Evolutionary conservation across 2,113 vertebrate species (phyloP), one percentile per base, ranked within the genome.

Genomic region (Morone chrysops): DNA sequence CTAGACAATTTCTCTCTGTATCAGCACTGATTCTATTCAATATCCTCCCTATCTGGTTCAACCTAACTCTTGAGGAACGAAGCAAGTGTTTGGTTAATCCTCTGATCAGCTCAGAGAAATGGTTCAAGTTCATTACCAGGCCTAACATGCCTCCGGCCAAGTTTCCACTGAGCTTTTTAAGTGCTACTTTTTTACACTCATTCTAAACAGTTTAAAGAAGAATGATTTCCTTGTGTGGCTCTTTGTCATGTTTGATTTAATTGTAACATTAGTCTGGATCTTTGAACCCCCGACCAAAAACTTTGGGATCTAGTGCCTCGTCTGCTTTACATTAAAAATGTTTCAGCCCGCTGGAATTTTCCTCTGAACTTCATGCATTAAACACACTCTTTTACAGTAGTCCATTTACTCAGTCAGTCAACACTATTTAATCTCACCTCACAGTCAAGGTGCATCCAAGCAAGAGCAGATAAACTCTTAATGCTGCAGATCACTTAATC

Each of bases 401-500:
- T 68, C 57, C 38, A 63, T 83, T 75, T 78, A 47, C 54, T 73
- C 74, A 51, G 68, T 72, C 25, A 41, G 25, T 9, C 63, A 69
- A 41, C 70, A 25, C 51, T 16, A 5, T 75, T 82, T 88, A 81
- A 85, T 81, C 75, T 81, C 41, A 68, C 81, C 70, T 88, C 60
- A 25, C 67, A 50, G 82, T 85, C 77, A 43, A 85, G 83, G 89
- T 86, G 75, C 85, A 85, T 76, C 66, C 67, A 72, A 77, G 78
- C 80, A 84, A 69, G 69, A 65, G 88, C 72, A 87, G 82, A 88
- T 93, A 69, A 91, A 87, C 82, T 82, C 79, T 84, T 92, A 91
- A 92, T 90, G 75, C 90, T 61, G 56, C 81, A 81, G 90, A 89
- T 90, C 86, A 12, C 83, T 82, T 92, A 90, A 92, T 92, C 92